These are phyloP conservation scores for Synergus japonicus DNA, from an alignment of 2,888 invertebrate species.

Conservation along the genomic window DNA sequence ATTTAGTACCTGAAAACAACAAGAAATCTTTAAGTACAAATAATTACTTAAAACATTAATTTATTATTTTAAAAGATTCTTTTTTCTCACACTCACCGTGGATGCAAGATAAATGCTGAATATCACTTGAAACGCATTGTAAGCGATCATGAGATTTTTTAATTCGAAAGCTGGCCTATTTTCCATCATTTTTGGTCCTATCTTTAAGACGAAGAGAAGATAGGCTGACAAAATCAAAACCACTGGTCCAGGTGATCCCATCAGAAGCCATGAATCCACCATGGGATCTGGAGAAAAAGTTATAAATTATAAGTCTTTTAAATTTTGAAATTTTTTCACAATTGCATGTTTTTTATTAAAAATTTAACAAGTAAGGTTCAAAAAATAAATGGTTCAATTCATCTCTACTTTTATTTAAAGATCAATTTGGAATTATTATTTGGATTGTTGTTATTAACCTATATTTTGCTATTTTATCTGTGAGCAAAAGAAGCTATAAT, in stretches of 20 bases:
- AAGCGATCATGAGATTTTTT: constrained; percentile 85
- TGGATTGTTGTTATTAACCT: too few relatives aligned
- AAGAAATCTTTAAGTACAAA: constrained; percentile 34
- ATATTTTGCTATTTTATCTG: background rate
- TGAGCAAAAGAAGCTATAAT: background rate
- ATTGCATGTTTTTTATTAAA: background rate
- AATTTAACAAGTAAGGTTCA: too few relatives aligned
- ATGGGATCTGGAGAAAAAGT: constrained; percentile 82
- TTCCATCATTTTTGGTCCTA: constrained; percentile 88
- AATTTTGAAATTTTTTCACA: background rate
- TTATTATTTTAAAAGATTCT: background rate
- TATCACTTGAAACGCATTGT: constrained; percentile 93
- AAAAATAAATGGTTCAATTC: too few relatives aligned
- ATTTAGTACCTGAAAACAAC: constrained; percentile 55
- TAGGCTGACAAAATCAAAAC: constrained; percentile 83
- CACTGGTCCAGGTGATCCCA: constrained; percentile 87
- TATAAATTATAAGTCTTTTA: background rate
- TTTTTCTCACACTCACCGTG: constrained; percentile 74
- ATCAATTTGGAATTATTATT: too few relatives aligned
- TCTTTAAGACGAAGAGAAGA: constrained; percentile 85
- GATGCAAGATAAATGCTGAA: constrained; percentile 87
- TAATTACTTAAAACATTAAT: background rate
- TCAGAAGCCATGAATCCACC: constrained; percentile 87
- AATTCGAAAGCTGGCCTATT: constrained; percentile 86
- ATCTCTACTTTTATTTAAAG: too few relatives aligned